These are phyloP conservation scores for Drosophila austrosaltans DNA, from an alignment of 2,888 invertebrate genomes.

Conservation along the genomic window DNA sequence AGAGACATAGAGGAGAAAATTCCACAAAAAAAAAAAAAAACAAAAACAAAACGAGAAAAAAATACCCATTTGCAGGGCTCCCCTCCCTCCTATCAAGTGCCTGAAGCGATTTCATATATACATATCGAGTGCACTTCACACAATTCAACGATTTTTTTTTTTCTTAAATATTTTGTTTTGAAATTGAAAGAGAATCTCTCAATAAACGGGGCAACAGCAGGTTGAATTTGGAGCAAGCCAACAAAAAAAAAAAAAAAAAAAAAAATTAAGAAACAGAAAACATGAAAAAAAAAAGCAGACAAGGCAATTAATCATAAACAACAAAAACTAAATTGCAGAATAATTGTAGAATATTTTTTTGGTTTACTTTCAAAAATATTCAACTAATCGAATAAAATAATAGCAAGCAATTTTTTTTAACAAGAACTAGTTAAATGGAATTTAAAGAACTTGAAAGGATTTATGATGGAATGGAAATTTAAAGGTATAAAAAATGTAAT, in stretches of 20 bases:
- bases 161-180: conserved; percentile 5
- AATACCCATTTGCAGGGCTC: conserved; percentile 43
- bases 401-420: not conserved
- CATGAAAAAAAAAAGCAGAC: conserved; percentile 14
- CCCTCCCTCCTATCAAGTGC: conserved; percentile 15
- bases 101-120: conserved; percentile 42
- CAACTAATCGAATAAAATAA: conserved; percentile 1
- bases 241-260: not conserved
- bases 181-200: conserved; percentile 58
- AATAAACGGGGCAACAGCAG: conserved; percentile 48
- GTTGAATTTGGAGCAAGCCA: conserved; percentile 56
- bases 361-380: conserved; percentile 15
- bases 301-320: conserved; percentile 67
- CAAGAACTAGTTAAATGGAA: not conserved
- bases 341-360: conserved; percentile 67
- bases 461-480: not conserved
- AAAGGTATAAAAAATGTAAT: too few species aligned
- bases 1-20: conserved; percentile 42
- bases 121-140: conserved; percentile 66
- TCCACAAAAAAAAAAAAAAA: conserved; percentile 5
- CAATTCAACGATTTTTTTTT: conserved; percentile 7
- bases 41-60: conserved; percentile 24
- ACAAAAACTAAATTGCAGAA: conserved; percentile 70
- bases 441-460: too few species aligned
- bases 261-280: not conserved